Evolutionary conservation across 2,113 vertebrate genomes (phyloP).

Genomic region (Condylura cristata): DNA sequence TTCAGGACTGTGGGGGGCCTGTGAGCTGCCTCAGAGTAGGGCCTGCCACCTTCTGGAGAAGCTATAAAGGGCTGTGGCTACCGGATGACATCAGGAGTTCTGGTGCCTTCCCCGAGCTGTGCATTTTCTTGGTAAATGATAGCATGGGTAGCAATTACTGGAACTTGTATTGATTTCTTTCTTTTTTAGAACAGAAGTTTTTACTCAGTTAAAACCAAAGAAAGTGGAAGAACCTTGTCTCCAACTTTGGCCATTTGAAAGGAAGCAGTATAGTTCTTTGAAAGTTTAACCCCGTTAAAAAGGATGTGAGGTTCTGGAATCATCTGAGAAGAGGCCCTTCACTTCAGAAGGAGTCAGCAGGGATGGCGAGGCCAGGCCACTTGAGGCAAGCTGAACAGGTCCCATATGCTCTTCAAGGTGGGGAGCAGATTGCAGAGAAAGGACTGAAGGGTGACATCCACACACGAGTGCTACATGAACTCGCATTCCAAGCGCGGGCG

Average conservation of each 20-base stretch:
- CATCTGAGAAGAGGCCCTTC: constrained; percentile 1
- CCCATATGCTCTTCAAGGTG: background rate
- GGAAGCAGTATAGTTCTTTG: background rate
- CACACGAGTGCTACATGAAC: background rate
- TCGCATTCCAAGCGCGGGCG: no score
- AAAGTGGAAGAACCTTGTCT: background rate
- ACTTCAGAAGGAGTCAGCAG: background rate
- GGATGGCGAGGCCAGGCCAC: background rate
- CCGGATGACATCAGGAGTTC: background rate
- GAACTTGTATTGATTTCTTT: background rate
- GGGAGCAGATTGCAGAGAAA: background rate
- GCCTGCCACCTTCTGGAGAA: background rate
- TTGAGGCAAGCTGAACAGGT: background rate
- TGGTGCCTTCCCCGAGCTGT: background rate
- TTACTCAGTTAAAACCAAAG: constrained; percentile 33
- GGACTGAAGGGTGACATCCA: background rate
- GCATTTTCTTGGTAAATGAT: background rate
- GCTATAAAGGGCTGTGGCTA: background rate
- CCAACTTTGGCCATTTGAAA: constrained; percentile 7
- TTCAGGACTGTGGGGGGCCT: rapidly evolving
- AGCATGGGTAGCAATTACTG: background rate
- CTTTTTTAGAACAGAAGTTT: background rate
- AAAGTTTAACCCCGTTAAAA: background rate
- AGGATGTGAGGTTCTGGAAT: background rate
- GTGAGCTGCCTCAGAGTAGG: no score